Percentiles rank a stretch among this genome's conserved stretches.
Evolutionary conservation across 2,113 vertebrate genomes (phyloP).

Genomic region (Hydrolagus affinis): DNA sequence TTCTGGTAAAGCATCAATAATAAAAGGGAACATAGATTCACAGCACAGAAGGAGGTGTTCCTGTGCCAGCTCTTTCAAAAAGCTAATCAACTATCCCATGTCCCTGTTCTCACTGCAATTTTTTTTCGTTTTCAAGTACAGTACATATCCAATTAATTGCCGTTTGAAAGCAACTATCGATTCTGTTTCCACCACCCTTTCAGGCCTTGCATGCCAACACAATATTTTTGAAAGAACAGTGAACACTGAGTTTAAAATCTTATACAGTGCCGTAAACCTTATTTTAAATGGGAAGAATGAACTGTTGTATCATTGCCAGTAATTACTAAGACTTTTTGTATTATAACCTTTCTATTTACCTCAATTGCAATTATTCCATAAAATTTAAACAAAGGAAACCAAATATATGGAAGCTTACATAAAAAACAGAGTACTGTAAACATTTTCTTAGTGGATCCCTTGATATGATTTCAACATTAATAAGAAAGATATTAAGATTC

Average conservation of each 20-base stretch:
- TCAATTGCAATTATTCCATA: not conserved
- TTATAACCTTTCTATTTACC: not conserved
- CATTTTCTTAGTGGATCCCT: not conserved
- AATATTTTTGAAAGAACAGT: not conserved
- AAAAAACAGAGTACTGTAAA: not conserved
- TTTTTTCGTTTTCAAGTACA: too few relatives aligned
- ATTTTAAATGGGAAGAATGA: not conserved
- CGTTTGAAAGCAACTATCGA: too few relatives aligned
- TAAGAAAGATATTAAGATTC: slow-evolving; percentile 21
- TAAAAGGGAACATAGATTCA: not conserved
- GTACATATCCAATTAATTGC: too few relatives aligned
- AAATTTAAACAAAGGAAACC: not conserved
- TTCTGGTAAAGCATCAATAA: not conserved
- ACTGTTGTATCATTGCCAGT: not conserved
- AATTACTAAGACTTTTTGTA: not conserved
- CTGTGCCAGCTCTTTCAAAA: too few relatives aligned
- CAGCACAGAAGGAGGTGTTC: too few relatives aligned
- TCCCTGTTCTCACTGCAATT: too few relatives aligned
- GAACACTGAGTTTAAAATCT: not conserved
- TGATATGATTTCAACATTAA: not conserved
- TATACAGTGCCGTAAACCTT: not conserved
- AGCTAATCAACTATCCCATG: too few relatives aligned
- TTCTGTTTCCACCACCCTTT: too few relatives aligned
- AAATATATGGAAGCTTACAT: not conserved
- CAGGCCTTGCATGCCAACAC: too few relatives aligned